Conservation (phyloP, 2,113 vertebrate species). For the Calcarius ornatus region DNA sequence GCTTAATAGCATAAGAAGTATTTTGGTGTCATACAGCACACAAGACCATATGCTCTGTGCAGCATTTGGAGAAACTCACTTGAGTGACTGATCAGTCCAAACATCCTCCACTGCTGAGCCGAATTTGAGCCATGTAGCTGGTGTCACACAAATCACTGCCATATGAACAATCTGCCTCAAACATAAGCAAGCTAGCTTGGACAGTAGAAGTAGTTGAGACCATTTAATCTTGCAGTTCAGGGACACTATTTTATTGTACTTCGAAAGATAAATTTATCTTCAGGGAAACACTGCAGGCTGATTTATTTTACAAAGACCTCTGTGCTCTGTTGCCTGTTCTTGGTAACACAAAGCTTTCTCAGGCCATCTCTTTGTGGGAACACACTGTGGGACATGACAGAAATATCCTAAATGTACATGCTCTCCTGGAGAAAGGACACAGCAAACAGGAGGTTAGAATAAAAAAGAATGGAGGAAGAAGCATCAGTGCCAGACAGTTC, state of each 20-base stretch:
- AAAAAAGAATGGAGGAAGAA: neutral
- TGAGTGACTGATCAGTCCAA: neutral
- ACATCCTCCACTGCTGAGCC: neutral
- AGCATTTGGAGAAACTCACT: neutral
- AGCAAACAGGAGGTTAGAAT: neutral
- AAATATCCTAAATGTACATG: neutral
- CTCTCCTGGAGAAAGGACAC: neutral
- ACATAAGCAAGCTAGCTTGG: neutral
- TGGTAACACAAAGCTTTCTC: neutral
- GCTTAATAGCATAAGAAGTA: neutral
- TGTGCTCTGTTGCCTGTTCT: neutral
- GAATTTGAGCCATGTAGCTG: neutral
- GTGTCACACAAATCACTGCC: neutral
- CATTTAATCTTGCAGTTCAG: neutral
- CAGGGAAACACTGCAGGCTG: neutral
- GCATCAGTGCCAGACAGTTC: neutral
- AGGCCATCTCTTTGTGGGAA: neutral
- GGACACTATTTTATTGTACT: neutral
- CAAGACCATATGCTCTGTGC: neutral
- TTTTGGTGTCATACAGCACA: neutral
- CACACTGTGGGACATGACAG: neutral
- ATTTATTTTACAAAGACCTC: neutral
- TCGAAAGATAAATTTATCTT: neutral
- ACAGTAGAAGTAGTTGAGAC: neutral
- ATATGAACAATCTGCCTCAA: rapidly evolving